Percentiles rank a stretch among this genome's conserved stretches.
Conservation (phyloP, 2,113 vertebrate genomes). For the Monarcha castaneiventris region DNA sequence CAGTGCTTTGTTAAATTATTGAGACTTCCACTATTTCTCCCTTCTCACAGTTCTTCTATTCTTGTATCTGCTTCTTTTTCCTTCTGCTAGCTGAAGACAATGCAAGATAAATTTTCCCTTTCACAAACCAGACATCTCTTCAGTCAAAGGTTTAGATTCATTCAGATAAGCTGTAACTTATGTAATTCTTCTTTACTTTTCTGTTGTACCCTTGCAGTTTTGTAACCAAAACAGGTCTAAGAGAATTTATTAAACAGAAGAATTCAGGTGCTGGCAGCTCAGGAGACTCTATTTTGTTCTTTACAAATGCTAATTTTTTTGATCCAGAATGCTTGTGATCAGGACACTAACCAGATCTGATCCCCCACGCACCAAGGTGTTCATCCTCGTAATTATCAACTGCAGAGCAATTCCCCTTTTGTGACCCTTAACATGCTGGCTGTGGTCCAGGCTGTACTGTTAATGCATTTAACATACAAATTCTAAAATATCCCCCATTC, state of each 20-base stretch:
- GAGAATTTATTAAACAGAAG: not conserved
- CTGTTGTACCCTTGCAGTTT: not conserved
- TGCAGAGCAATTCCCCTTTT: not conserved
- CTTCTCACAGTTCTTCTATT: not conserved
- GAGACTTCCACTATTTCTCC: not conserved
- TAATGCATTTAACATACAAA: not conserved
- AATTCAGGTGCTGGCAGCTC: not conserved
- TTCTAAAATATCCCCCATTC: not conserved
- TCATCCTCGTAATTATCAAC: not conserved
- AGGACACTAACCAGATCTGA: not conserved
- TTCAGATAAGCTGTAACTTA: not conserved
- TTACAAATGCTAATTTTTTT: not conserved
- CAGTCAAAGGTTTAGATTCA: not conserved
- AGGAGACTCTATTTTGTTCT: not conserved
- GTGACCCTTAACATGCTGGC: not conserved
- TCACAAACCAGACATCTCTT: not conserved
- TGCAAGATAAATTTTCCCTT: not conserved
- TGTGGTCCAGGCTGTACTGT: not conserved
- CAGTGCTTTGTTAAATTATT: not conserved
- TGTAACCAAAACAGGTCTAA: not conserved
- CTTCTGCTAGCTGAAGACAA: not conserved
- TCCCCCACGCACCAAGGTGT: accelerated
- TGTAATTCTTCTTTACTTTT: not conserved
- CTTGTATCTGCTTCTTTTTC: not conserved
- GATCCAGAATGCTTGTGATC: not conserved